A percentile compares a stretch with the other conserved stretches of the same genome.
These are phyloP conservation scores for Oncorhynchus masou DNA, from an alignment of 2,113 vertebrate genomes.

Conservation along the genomic window DNA sequence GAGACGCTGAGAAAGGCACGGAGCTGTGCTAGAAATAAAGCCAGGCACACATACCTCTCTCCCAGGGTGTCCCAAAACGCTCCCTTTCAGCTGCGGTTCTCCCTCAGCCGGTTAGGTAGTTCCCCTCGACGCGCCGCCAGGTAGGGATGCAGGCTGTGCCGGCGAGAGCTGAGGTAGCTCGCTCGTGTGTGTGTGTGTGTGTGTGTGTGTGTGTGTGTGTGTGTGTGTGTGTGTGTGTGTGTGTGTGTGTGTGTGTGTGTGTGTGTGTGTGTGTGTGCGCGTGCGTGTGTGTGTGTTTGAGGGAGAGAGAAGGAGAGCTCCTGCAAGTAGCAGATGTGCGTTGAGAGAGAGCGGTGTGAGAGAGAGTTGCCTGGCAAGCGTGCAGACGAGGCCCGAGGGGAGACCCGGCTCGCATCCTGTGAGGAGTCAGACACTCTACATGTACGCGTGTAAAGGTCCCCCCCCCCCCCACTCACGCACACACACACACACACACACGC, in stretches of 20 bases:
- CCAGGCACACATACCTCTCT: conserved; percentile 68
- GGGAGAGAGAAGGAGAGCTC: conserved; percentile 63
- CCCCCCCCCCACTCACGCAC: neutral
- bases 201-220: conserved; percentile 56
- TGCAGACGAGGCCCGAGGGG: conserved; percentile 84
- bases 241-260: too few species aligned
- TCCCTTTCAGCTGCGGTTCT: conserved; percentile 22
- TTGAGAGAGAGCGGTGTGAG: conserved; percentile 80
- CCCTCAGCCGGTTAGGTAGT: conserved; percentile 8
- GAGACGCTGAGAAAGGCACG: conserved; percentile 40
- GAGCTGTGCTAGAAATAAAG: conserved; percentile 49
- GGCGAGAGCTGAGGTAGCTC: too few species aligned
- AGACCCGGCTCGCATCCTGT: conserved; percentile 84
- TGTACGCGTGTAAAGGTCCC: conserved; percentile 70
- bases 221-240: conserved; percentile 11
- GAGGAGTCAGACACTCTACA: conserved; percentile 74
- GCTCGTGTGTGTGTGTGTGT: conserved; percentile 3
- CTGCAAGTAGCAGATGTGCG: conserved; percentile 87
- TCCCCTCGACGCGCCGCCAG: conserved; percentile 71
- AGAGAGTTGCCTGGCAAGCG: conserved; percentile 83
- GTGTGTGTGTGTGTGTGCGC: conserved; percentile 80
- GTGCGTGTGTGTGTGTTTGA: conserved; percentile 10
- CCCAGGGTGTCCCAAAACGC: conserved; percentile 44
- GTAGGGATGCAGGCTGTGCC: conserved; percentile 52
- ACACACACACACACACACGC: conserved; percentile 26